Percentiles rank a stretch among this genome's conserved stretches.
phyloP scores from a whole-genome alignment of 1,140 invertebrate genomes.

The Coptotermes formosanus region DNA sequence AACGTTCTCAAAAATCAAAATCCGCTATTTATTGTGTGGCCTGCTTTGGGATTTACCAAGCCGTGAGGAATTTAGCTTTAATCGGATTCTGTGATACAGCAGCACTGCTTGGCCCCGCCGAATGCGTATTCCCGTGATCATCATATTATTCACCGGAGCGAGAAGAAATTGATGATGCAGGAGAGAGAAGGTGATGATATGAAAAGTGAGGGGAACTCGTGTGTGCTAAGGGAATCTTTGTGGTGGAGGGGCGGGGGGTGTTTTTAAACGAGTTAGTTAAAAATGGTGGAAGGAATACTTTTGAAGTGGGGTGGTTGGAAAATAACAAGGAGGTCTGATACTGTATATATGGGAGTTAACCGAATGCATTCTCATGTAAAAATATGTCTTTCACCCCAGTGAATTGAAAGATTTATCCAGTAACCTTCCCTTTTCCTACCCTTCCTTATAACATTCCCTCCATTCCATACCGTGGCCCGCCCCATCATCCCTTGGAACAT shows the following conservation, averaged over 20 bases:
- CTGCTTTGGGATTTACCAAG: neutral
- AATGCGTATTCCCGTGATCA: neutral
- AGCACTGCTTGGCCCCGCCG: too few relatives aligned
- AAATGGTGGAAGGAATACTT: slow-evolving; percentile 20
- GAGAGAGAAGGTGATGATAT: slow-evolving; percentile 20
- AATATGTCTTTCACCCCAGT: slow-evolving; percentile 25
- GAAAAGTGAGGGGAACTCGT: neutral
- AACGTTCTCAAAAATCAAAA: too few relatives aligned
- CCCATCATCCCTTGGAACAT: neutral
- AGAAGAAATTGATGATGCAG: neutral
- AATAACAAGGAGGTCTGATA: neutral
- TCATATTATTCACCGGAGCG: neutral
- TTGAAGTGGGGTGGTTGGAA: neutral
- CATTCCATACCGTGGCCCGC: neutral
- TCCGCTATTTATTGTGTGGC: neutral
- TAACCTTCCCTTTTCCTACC: neutral
- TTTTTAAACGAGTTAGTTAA: slow-evolving; percentile 29
- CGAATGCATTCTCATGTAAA: slow-evolving; percentile 25
- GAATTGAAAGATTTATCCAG: slow-evolving; percentile 19
- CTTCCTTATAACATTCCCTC: neutral
- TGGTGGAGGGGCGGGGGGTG: neutral
- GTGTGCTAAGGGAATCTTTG: neutral
- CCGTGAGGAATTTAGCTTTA: neutral
- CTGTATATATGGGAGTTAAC: slow-evolving; percentile 15
- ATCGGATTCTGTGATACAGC: neutral